These are phyloP conservation scores for Aphodius sticticus DNA, from an alignment of 2,888 invertebrate species.

Conservation along the genomic window DNA sequence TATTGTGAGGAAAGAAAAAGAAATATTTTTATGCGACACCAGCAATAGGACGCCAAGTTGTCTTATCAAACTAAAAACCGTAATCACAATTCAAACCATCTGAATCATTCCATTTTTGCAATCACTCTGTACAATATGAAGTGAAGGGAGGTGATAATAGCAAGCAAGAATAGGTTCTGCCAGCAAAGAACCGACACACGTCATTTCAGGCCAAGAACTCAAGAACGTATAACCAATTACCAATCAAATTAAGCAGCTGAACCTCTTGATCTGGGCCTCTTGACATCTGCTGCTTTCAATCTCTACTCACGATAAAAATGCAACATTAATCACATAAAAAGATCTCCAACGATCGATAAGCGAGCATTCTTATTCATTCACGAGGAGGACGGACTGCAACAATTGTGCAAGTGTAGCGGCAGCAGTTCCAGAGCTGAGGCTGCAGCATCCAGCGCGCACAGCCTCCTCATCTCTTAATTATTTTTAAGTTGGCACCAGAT, in stretches of 20 bases:
- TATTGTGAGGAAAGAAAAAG: too few relatives aligned
- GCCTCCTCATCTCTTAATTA: constrained; percentile 44
- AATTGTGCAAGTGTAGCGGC: background rate
- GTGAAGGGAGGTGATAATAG: too few relatives aligned
- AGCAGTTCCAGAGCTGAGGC: background rate
- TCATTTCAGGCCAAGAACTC: too few relatives aligned
- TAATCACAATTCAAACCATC: too few relatives aligned
- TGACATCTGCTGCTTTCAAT: background rate
- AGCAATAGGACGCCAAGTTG: too few relatives aligned
- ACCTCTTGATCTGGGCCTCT: background rate
- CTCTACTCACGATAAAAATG: background rate
- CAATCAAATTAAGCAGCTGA: background rate
- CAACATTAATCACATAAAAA: constrained; percentile 4
- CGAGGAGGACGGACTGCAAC: constrained; percentile 4
- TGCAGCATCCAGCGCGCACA: background rate
- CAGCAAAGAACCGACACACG: too few relatives aligned
- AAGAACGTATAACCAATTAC: background rate
- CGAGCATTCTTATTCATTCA: background rate
- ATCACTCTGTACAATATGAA: too few relatives aligned
- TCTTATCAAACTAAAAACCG: too few relatives aligned
- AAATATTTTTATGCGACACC: too few relatives aligned
- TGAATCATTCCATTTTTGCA: too few relatives aligned
- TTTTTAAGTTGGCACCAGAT: constrained; percentile 51
- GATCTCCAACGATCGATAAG: background rate
- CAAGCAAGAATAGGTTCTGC: too few relatives aligned